Percentiles rank a stretch among this genome's conserved stretches.
These are phyloP conservation scores for Conops quadrifasciatus DNA, from an alignment of 2,888 invertebrate species.

Conservation along the genomic window DNA sequence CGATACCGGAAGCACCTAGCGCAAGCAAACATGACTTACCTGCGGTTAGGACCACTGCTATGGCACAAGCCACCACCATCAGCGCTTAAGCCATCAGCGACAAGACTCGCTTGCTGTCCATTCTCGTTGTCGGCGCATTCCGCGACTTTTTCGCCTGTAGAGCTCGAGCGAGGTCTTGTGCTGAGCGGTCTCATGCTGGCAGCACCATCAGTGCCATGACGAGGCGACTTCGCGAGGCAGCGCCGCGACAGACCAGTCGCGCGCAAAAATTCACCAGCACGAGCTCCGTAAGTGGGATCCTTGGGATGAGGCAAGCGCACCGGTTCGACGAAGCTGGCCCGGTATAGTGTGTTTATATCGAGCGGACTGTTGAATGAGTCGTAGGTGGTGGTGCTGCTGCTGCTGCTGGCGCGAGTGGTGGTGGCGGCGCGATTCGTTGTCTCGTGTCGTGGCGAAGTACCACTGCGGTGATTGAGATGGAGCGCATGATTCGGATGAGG, in stretches of 20 bases:
- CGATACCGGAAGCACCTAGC: neutral
- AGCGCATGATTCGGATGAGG: slow-evolving; percentile 19
- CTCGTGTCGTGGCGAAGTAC: slow-evolving; percentile 19
- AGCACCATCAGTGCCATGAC: slow-evolving; percentile 48
- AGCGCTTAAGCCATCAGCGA: slow-evolving; percentile 43
- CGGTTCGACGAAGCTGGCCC: slow-evolving; percentile 41
- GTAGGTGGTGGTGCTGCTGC: slow-evolving; percentile 16
- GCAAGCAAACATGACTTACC: slow-evolving; percentile 51
- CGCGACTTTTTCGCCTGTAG: slow-evolving; percentile 34
- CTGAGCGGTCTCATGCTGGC: slow-evolving; percentile 38
- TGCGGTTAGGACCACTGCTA: slow-evolving; percentile 51
- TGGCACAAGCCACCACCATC: slow-evolving; percentile 28
- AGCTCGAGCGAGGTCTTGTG: slow-evolving; percentile 32
- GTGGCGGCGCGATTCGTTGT: slow-evolving; percentile 15
- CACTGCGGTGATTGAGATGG: neutral
- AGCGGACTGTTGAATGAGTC: neutral
- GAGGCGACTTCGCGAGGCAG: slow-evolving; percentile 47
- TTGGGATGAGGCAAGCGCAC: slow-evolving; percentile 41
- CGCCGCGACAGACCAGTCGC: slow-evolving; percentile 28
- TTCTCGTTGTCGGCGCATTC: slow-evolving; percentile 41
- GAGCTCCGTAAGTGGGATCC: neutral
- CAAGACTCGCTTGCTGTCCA: slow-evolving; percentile 41
- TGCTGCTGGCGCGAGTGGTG: slow-evolving; percentile 18
- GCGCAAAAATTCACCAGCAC: neutral
- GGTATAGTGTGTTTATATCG: neutral